Percentiles rank a stretch among this genome's conserved stretches.
phyloP scores from a whole-genome alignment of 2,797 vertebrate genomes.

The Cheirogaleus major region DNA sequence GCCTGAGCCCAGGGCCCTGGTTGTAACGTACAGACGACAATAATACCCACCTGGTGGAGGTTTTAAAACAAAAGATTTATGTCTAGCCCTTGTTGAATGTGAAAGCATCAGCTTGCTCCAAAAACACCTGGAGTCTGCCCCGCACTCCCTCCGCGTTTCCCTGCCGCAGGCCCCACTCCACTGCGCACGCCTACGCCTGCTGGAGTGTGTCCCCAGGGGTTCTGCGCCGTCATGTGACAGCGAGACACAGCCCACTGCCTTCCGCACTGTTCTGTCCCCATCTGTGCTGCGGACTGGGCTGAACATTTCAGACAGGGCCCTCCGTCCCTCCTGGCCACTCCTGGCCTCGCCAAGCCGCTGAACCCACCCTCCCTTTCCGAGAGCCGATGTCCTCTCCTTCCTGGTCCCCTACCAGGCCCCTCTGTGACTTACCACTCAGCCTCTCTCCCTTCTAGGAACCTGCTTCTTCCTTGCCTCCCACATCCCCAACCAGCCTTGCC shows the following conservation, averaged over 20 bases:
- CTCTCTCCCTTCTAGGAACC: background rate
- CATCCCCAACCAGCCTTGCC: background rate
- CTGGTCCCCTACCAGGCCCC: background rate
- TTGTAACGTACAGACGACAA: background rate
- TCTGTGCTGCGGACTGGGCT: rapidly evolving
- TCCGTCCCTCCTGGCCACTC: background rate
- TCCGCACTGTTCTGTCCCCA: background rate
- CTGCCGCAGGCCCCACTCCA: background rate
- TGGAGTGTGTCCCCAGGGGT: rapidly evolving
- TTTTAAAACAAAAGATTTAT: background rate
- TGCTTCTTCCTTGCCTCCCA: background rate
- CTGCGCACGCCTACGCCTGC: background rate
- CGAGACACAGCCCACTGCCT: background rate
- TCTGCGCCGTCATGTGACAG: background rate
- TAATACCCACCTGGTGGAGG: background rate
- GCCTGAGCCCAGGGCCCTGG: background rate
- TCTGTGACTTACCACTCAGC: background rate
- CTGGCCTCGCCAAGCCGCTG: no score
- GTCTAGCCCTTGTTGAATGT: background rate
- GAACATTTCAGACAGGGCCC: background rate
- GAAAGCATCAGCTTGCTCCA: background rate
- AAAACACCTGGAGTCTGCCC: background rate
- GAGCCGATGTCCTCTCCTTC: no score
- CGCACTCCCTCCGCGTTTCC: background rate
- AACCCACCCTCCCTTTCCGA: background rate